Base-by-base conservation (phyloP, 2,797 vertebrate species). In the Silurus lanzhouensis region DNA sequence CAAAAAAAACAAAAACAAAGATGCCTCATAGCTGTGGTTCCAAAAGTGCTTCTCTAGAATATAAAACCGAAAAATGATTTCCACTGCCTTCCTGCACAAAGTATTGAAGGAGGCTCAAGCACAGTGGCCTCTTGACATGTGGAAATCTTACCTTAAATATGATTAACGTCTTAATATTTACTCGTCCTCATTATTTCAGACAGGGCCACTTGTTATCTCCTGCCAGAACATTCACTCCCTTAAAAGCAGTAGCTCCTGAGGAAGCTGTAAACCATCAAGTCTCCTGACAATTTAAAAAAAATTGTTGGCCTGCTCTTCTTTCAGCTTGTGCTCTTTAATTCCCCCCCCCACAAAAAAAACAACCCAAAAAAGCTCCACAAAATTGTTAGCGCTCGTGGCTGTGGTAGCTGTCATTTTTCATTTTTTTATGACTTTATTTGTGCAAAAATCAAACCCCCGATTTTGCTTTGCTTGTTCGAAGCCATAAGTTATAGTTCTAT, bases 141-240 rank as follows among this genome's bases (percentile, higher is more conserved):
- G 25, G 75, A 58, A 1, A 70, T 84, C 61, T 38, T 2, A 15
- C 15, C 13, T 83, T 82, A 84, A 77, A 60, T 58, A 38, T 60
- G 55, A 63, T 79, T 15, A 46, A 27, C 6, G 38, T 63, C 58
- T 61, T 46, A 85, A 85, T 83, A 82, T 88, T 78, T 67, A 80
- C 55, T 58, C 27, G 3, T 77, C 72, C 60, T 67, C 81, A 84
- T 79, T 85, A 82, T 82, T 57, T 81, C 55, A 55, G 64, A 81
- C 80, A 68, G 64, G 64, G n/a, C 13, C n/a, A 19, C 4, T n/a
- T 87, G 72, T 86, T 72, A 84, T 86, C 67, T 6, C 20, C 58
- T 75, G 83, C 85, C 85, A 88, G 66, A 76, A 76, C 85, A 64
- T 84, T 84, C 84, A 78, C 55, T 55, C 74, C 81, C 6, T 80